phyloP scores from a whole-genome alignment of 35 echinoderm and acorn worm species.

The Acanthaster planci region DNA sequence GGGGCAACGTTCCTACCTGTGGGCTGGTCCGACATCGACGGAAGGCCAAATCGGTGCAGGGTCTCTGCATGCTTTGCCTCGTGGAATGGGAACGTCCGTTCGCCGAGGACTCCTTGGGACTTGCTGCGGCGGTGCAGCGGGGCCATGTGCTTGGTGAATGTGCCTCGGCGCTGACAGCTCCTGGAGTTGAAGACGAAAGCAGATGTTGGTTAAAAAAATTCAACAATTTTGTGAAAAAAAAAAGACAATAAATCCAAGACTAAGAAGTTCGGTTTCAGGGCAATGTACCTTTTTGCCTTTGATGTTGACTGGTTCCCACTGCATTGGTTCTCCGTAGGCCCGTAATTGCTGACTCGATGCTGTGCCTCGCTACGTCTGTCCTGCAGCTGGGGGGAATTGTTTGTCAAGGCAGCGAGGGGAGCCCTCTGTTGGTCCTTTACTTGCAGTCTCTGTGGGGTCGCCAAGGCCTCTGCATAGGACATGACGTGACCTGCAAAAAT shows the following conservation, averaged over 20 bases:
- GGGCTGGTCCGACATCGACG: conserved; percentile 64
- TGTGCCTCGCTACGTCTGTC: neutral
- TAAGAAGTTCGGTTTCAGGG: too few relatives aligned
- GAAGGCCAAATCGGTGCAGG: conserved; percentile 68
- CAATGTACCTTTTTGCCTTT: neutral
- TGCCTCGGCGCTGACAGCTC: neutral
- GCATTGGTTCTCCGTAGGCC: conserved; percentile 31
- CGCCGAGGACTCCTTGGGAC: conserved; percentile 17
- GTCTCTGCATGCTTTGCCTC: conserved; percentile 46
- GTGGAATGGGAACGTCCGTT: neutral
- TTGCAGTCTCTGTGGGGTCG: conserved; percentile 30
- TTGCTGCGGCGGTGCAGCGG: conserved; percentile 41
- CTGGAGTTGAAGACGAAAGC: neutral
- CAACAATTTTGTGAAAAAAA: too few relatives aligned
- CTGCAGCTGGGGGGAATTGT: conserved; percentile 39
- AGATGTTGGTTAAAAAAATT: too few relatives aligned
- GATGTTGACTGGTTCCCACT: neutral
- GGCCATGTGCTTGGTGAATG: conserved; percentile 34
- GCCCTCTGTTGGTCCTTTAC: conserved; percentile 13
- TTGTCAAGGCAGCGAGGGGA: conserved; percentile 51
- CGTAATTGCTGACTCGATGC: neutral
- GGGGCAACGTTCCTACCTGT: conserved; percentile 30
- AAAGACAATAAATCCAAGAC: neutral
- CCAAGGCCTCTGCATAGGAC: conserved; percentile 58
- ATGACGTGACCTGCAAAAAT: conserved; percentile 31